Evolutionary conservation across 2,888 invertebrate species (phyloP), one percentile per base, ranked within the genome.

Genomic region (Cecidostiba fungosa): DNA sequence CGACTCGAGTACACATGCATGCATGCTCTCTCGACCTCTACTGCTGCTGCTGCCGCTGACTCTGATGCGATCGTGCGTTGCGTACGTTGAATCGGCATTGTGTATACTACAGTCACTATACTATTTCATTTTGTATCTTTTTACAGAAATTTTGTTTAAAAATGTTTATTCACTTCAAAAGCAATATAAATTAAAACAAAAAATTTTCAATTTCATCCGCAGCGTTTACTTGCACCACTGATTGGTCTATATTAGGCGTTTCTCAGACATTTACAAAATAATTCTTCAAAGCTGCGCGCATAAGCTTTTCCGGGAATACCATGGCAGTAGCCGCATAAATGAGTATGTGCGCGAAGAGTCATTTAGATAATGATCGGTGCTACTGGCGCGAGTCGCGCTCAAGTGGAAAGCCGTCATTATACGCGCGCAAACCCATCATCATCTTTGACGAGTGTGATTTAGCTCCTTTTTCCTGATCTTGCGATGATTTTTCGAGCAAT

Each of bases 331-430:
- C n/a, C 8, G 23, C 66, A 59, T 79, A 76, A 59, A 39, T 19
- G 47, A 62, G 50, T 16, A 78, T 16, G 70, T 69, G 70, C 66
- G 47, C 66, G 70, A 70, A 82, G 43, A 66, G 50, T 86, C 76
- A 81, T 84, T 81, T 77, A 81, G 87, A 85, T 87, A 84, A 87
- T 82, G 73, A 85, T 87, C 87, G 74, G 29, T 8, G 87, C 85
- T 85, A 82, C 85, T 72, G 32, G 43, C 76, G 76, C 69, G 82
- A 59, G 66, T 47, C n/a, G 81, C 81, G 36, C 81, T 77, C 77
- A 19, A 73, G 77, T 83, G 83, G 73, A 85, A 83, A 83, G 85
- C 85, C 72, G 32, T 87, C 83, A 87, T 87, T 87, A 85, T 70
- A 47, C 8, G 29, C 74, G 6, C 69, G 80, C 76, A 12, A 83